Percentiles rank a stretch among this genome's conserved stretches.
Conservation (phyloP, 2,113 vertebrate genomes). For the Ellobius talpinus region DNA sequence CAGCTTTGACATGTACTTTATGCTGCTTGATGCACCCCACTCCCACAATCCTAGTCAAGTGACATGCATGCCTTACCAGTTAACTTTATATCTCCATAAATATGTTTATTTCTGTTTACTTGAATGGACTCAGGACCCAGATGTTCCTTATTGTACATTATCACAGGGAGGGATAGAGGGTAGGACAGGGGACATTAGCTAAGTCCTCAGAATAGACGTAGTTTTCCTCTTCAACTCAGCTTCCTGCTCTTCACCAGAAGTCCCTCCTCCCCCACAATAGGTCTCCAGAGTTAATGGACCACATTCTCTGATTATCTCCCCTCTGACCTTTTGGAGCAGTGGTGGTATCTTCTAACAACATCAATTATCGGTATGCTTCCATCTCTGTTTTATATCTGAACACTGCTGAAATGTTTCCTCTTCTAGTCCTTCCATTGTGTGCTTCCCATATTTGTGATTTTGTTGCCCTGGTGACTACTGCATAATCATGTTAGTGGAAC, state of each 20-base stretch:
- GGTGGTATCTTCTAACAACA: not conserved
- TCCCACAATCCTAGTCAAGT: rapidly evolving
- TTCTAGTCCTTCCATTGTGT: not conserved
- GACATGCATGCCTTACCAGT: not conserved
- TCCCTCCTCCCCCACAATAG: too few relatives aligned
- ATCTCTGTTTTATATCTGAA: not conserved
- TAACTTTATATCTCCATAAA: not conserved
- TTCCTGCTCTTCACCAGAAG: not conserved
- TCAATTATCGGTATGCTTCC: not conserved
- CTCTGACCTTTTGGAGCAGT: not conserved
- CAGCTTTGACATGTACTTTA: not conserved
- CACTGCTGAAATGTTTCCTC: not conserved
- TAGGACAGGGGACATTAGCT: not conserved
- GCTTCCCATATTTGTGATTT: slow-evolving; percentile 7
- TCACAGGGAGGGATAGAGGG: rapidly evolving
- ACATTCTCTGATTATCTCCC: not conserved
- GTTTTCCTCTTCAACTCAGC: not conserved
- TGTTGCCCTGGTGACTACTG: not conserved
- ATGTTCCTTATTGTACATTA: not conserved
- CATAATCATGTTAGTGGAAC: not conserved
- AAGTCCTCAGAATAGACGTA: not conserved
- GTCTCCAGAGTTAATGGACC: not conserved
- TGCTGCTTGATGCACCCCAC: not conserved
- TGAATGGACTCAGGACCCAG: not conserved
- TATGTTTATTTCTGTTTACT: not conserved